Evolutionary conservation across 2,888 invertebrate species (phyloP), one percentile per base, ranked within the genome.

Genomic region (Hirtodrosophila alboralis): DNA sequence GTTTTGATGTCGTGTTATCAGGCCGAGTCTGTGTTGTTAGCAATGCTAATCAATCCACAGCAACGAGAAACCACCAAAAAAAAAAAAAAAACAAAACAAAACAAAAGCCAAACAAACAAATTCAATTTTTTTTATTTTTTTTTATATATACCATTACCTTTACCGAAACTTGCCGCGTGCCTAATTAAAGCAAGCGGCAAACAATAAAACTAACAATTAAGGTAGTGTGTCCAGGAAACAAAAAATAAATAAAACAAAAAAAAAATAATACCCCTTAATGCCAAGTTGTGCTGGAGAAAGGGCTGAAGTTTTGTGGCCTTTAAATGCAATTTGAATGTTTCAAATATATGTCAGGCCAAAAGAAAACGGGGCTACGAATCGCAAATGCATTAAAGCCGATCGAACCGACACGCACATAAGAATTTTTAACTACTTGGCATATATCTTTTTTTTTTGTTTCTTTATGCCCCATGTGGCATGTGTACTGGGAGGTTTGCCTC

Each of bases 261-360:
- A 26, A 10, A 60, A 31, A 28, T 34, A 14, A 21, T 54, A 30
- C 14, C 27, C 21, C 7, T 21, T 16, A 28, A 2, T 21, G 21
- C 7, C 12, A 26, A 52, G 10, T 36, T 2, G 33, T 34, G 37
- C 44, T 33, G 10, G 34, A 1, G 6, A 28, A 6, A 21, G 23
- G 23, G 8, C 23, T 1, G 16, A 9, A 27, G 18, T 13, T 30
- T 64, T 45, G n/a, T n/a, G 34, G 30, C 12, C 52, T 40, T 48
- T 36, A 47, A 53, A 44, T 59, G 77, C 74, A 76, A 60, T 75
- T 75, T 61, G 47, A 79, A 63, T 63, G 60, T 54, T 54, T 76
- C 60, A 80, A 80, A 73, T 62, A 69, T 59, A 65, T 73, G 77
- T 77, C 81, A 72, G 41, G n/a, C n/a, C n/a, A n/a, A 64, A 71